Evolutionary conservation across 1,140 invertebrate species (phyloP).

Genomic region (Anthonomus grandis): DNA sequence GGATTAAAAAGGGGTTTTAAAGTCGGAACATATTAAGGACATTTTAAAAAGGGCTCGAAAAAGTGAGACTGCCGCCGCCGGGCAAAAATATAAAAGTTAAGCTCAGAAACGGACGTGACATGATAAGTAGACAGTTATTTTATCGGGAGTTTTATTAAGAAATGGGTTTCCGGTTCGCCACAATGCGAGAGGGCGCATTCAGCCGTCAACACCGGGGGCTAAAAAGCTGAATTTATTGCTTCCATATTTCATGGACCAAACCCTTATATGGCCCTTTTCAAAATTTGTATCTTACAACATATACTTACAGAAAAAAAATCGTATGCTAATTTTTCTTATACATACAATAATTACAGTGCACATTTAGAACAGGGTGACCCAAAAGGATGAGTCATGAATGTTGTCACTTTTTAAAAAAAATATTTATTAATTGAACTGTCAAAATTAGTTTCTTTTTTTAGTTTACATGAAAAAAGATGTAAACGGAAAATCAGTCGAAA

Average conservation of each 20-base stretch:
- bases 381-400: too few species aligned
- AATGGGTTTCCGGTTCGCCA: conserved; percentile 30
- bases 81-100: conserved; percentile 20
- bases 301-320: too few species aligned
- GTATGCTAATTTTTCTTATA: too few species aligned
- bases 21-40: conserved; percentile 14
- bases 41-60: conserved; percentile 20
- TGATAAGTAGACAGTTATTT: conserved; percentile 30
- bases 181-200: conserved; percentile 29
- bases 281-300: conserved; percentile 29
- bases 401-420: too few species aligned
- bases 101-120: conserved; percentile 24
- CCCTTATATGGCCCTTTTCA: conserved; percentile 24
- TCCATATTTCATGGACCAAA: conserved; percentile 23
- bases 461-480: too few species aligned
- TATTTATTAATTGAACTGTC: too few species aligned
- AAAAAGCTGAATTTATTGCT: conserved; percentile 28
- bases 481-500: too few species aligned
- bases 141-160: conserved; percentile 29
- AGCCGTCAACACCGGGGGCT: conserved; percentile 24
- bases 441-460: too few species aligned
- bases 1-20: conserved; percentile 18
- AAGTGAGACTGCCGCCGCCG: not conserved
- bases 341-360: too few species aligned
- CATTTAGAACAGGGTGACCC: too few species aligned